Evolutionary conservation across 2,113 vertebrate species (phyloP), one percentile per base, ranked within the genome.

Genomic region (Sciurus niger): DNA sequence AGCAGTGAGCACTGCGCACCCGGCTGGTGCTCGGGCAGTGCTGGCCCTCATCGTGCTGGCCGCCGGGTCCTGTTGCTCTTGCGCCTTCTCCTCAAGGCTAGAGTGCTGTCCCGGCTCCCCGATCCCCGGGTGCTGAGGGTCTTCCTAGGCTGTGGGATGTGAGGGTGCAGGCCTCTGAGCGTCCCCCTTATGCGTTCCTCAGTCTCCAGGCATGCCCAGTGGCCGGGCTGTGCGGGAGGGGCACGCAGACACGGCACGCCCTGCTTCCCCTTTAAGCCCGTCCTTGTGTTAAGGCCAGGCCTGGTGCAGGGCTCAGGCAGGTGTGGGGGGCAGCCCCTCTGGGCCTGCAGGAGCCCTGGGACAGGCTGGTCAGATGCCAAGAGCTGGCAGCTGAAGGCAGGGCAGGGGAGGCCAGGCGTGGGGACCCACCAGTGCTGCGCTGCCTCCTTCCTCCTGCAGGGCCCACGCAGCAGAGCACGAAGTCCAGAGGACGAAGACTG

Each of bases 241-340:
- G 40, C 43, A 5, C 3, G 3, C 25, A 12, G 18, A 18, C 17
- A 17, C 0, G 8, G 58, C 24, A 3, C 8, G 8, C 58, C 0
- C 58, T 25, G 22, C 46, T 51, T 12, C 40, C 1, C 5, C 11
- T 28, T 30, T 4, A 58, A 6, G 13, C 14, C 74, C 11, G 16
- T 53, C 18, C 8, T 34, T 48, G 77, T 25, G 40, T 37, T 10
- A 48, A 37, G 37, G 46, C 53, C 18, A 74, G 91, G n/a, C 18
- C 14, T 20, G 53, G 34, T 10, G 13, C 20, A 1, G 55, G 20
- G 55, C 22, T 53, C 12, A 37, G 94, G 34, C 10, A 58, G 48
- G 12, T 24, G 16, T 18, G 0, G 0, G 25, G 17, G 40, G 30
- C 28, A 51, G 60, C 48, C n/a, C 12, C 28, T 11, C 30, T 13